Evolutionary conservation across 2,888 invertebrate genomes (phyloP).

Genomic region (Scelioninae gen. 1): DNA sequence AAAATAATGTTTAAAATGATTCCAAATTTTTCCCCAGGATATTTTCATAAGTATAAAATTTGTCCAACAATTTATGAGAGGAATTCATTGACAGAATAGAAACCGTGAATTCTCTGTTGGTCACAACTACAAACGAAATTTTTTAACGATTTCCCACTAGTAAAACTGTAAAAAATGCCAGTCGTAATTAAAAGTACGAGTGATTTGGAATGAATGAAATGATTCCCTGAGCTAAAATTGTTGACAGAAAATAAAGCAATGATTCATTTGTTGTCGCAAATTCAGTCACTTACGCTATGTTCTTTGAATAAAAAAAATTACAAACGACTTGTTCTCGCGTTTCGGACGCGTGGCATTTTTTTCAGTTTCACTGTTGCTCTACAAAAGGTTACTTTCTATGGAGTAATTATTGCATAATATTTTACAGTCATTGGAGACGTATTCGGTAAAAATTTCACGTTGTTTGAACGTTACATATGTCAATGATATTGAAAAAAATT

Average conservation of each 20-base stretch:
- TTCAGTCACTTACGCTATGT: not conserved
- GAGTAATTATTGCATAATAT: slow-evolving; percentile 43
- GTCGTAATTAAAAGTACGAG: not conserved
- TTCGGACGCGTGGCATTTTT: slow-evolving; percentile 21
- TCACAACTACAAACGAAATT: slow-evolving; percentile 12
- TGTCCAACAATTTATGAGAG: no score
- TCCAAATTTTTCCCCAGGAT: no score
- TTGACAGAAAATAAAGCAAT: slow-evolving; percentile 9
- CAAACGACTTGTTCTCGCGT: slow-evolving; percentile 11
- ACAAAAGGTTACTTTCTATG: slow-evolving; percentile 38
- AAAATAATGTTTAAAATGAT: no score
- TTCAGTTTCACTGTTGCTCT: slow-evolving; percentile 34
- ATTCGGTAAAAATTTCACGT: slow-evolving; percentile 20
- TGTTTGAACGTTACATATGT: no score
- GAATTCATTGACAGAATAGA: no score
- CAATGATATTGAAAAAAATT: not conserved
- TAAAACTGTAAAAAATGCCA: slow-evolving; percentile 30
- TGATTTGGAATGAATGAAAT: slow-evolving; percentile 1
- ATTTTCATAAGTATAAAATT: no score
- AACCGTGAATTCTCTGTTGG: slow-evolving; percentile 15
- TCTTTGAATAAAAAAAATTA: slow-evolving; percentile 6
- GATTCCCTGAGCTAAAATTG: slow-evolving; percentile 19
- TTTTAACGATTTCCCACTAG: slow-evolving; percentile 4
- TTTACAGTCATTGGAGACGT: slow-evolving; percentile 34
- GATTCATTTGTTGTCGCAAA: slow-evolving; percentile 11